These are phyloP conservation scores for Tenualosa thibaudeaui DNA, from an alignment of 2,797 vertebrate species.

Conservation along the genomic window DNA sequence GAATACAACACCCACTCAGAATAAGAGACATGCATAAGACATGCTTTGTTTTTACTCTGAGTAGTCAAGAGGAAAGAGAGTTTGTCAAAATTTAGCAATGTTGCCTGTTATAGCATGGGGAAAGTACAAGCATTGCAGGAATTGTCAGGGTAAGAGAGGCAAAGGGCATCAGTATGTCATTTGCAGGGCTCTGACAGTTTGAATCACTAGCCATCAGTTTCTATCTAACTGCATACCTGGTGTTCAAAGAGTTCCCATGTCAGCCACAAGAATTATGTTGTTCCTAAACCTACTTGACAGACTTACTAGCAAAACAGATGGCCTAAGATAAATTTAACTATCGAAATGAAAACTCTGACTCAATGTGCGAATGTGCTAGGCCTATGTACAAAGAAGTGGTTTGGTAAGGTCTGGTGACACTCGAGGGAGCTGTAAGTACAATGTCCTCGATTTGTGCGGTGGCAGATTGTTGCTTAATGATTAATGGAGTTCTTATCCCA, in stretches of 20 bases:
- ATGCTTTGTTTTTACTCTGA: not conserved
- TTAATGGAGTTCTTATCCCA: slow-evolving; percentile 64
- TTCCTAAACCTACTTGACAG: not conserved
- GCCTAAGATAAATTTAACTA: not conserved
- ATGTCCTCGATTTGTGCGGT: slow-evolving; percentile 37
- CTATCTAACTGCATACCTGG: not conserved
- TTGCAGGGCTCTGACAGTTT: not conserved
- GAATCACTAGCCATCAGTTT: not conserved
- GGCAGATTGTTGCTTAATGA: slow-evolving; percentile 74
- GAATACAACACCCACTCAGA: not conserved
- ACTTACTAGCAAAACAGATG: not conserved
- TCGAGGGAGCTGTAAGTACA: slow-evolving; percentile 10
- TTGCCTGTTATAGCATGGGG: not conserved
- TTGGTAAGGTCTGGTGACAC: slow-evolving; percentile 3
- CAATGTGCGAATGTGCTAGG: not conserved
- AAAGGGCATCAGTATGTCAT: not conserved
- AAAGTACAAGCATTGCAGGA: not conserved
- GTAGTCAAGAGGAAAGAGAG: not conserved
- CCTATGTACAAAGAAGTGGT: not conserved
- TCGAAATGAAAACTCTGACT: not conserved
- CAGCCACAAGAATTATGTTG: not conserved
- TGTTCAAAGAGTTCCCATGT: not conserved
- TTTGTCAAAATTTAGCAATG: not conserved
- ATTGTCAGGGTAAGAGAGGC: not conserved
- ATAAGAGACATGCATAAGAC: not conserved